Percentiles rank a stretch among this genome's conserved stretches.
Evolutionary conservation across 2,797 vertebrate species (phyloP).

Genomic region (Remorina albescens): DNA sequence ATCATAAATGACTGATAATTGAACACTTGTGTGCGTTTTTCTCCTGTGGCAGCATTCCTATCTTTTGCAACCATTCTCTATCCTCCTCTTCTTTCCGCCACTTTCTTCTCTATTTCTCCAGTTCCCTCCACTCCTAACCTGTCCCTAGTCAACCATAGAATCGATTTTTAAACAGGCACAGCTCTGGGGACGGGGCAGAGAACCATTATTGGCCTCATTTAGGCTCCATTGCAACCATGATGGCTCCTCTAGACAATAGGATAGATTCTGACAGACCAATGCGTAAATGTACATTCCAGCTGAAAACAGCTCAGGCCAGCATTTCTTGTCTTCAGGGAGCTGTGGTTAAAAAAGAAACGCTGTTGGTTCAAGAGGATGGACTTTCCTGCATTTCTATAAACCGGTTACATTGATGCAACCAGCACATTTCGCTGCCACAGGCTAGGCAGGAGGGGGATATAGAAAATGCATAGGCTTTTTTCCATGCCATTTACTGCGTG

Average conservation of each 20-base stretch:
- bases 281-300: slow-evolving; percentile 69
- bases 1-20: slow-evolving; percentile 5
- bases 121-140: slow-evolving; percentile 68
- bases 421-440: slow-evolving; percentile 66
- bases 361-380: slow-evolving; percentile 55
- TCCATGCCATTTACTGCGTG: slow-evolving; percentile 31
- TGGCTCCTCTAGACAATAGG: slow-evolving; percentile 77
- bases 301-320: slow-evolving; percentile 75
- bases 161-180: slow-evolving; percentile 82
- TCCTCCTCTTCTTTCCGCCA: background rate
- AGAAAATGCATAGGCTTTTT: slow-evolving; percentile 47
- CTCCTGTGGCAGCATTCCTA: slow-evolving; percentile 19
- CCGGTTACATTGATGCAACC: slow-evolving; percentile 56
- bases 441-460: slow-evolving; percentile 39
- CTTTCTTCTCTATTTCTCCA: slow-evolving; percentile 64
- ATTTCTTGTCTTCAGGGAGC: slow-evolving; percentile 69
- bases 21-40: slow-evolving; percentile 20
- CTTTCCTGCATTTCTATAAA: slow-evolving; percentile 40
- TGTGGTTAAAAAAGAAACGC: slow-evolving; percentile 47
- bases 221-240: slow-evolving; percentile 75
- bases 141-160: slow-evolving; percentile 81
- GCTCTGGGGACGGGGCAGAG: slow-evolving; percentile 74
- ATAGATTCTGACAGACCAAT: slow-evolving; percentile 72
- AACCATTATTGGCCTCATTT: slow-evolving; percentile 83
- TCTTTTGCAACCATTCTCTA: slow-evolving; percentile 51